phyloP scores from a whole-genome alignment of 2,797 vertebrate species.

The Protosalanx chinensis region DNA sequence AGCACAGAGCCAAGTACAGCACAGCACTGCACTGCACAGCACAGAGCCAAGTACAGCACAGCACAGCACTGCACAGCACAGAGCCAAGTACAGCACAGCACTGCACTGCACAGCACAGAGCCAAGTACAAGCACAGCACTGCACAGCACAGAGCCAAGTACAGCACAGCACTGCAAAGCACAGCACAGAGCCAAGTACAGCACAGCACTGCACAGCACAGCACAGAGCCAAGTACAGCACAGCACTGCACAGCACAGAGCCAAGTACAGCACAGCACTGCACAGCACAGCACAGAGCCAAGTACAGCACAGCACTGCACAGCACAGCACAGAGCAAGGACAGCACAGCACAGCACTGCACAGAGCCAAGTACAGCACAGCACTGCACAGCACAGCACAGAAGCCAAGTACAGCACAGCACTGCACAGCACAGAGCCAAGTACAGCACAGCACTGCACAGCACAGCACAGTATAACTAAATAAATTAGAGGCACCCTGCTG shows the following conservation, averaged over 20 bases:
- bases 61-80: slow-evolving; percentile 9
- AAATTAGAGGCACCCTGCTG: slow-evolving; percentile 43
- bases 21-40: slow-evolving; percentile 17
- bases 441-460: slow-evolving; percentile 12
- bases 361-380: slow-evolving; percentile 19
- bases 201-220: slow-evolving; percentile 8
- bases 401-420: slow-evolving; percentile 18
- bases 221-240: slow-evolving; percentile 15
- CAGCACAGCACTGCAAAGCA: slow-evolving; percentile 11
- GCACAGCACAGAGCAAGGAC: slow-evolving; percentile 20
- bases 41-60: slow-evolving; percentile 16
- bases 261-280: slow-evolving; percentile 19
- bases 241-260: neutral
- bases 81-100: slow-evolving; percentile 19
- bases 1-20: slow-evolving; percentile 11
- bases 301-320: slow-evolving; percentile 12
- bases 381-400: slow-evolving; percentile 1
- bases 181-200: slow-evolving; percentile 15
- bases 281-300: slow-evolving; percentile 12
- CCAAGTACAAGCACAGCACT: slow-evolving; percentile 11
- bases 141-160: slow-evolving; percentile 16
- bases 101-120: neutral
- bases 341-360: slow-evolving; percentile 6
- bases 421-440: slow-evolving; percentile 17
- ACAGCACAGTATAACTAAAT: neutral